phyloP scores from a whole-genome alignment of 2,113 vertebrate genomes.

The Microcebus ravelobensis region DNA sequence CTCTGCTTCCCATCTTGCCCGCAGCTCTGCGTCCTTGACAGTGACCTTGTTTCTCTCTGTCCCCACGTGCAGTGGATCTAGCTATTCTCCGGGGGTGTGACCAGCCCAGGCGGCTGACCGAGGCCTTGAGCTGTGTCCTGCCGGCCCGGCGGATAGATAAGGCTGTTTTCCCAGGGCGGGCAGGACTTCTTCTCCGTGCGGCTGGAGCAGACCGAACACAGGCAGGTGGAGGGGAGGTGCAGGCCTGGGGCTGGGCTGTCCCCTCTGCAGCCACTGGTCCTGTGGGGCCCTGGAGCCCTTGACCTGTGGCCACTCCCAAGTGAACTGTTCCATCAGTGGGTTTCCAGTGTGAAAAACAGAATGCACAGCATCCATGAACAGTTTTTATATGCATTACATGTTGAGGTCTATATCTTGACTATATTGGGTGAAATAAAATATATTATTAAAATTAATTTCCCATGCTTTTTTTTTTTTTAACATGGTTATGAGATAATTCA shows the following conservation, averaged over 20 bases:
- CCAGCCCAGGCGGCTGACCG: rapidly evolving
- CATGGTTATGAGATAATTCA: not conserved
- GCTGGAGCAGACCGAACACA: not conserved
- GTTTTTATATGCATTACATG: not conserved
- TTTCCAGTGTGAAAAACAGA: not conserved
- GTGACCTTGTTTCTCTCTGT: constrained; percentile 32
- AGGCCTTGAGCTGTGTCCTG: not conserved
- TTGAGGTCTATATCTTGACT: not conserved
- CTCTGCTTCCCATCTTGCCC: not conserved
- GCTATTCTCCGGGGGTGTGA: not conserved
- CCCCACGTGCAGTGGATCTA: rapidly evolving
- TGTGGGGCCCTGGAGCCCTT: rapidly evolving
- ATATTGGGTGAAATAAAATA: not conserved
- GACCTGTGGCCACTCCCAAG: not conserved
- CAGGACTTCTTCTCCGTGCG: not conserved
- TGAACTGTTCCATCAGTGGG: not conserved
- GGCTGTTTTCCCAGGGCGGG: not conserved
- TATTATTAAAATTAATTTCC: not conserved
- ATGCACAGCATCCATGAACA: no score
- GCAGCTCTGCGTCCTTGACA: not conserved
- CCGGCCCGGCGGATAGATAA: no score
- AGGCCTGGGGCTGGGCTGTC: not conserved
- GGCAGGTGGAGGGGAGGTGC: not conserved
- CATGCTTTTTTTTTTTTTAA: not conserved
- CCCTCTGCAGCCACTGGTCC: rapidly evolving